Conservation (phyloP, 1,140 invertebrate genomes). For the Kradibia gibbosae region DNA sequence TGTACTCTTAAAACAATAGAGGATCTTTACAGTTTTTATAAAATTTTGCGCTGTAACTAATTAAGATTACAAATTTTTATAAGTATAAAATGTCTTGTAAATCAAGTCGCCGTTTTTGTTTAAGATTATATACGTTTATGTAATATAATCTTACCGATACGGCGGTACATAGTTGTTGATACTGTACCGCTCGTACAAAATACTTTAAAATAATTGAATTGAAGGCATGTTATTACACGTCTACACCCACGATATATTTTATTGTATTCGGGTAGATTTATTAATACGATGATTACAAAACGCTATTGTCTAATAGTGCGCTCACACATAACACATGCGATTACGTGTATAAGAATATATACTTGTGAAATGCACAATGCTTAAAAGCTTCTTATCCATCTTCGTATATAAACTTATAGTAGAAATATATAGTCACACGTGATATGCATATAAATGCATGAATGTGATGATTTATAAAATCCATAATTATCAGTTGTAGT, state of each 20-base stretch:
- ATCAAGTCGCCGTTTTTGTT: too few relatives aligned
- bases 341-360: conserved; percentile 32
- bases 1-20: background rate
- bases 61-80: too few relatives aligned
- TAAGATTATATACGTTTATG: conserved; percentile 26
- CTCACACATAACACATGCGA: background rate
- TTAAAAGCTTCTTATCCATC: background rate
- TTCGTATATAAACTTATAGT: conserved; percentile 13
- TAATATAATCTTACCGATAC: background rate
- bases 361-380: conserved; percentile 16
- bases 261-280: conserved; percentile 8
- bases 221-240: background rate
- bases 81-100: too few relatives aligned
- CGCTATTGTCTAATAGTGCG: background rate
- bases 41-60: too few relatives aligned
- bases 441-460: background rate
- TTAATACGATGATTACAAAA: conserved; percentile 15
- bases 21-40: too few relatives aligned
- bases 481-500: conserved; percentile 19
- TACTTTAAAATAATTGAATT: conserved; percentile 2
- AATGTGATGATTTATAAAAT: too few relatives aligned
- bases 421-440: background rate
- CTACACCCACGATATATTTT: conserved; percentile 32
- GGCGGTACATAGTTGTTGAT: background rate
- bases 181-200: conserved; percentile 2